A percentile compares a stretch with the other conserved stretches of the same genome.
These are phyloP conservation scores for Trematocara marginatum DNA, from an alignment of 2,113 vertebrate species.

Conservation along the genomic window DNA sequence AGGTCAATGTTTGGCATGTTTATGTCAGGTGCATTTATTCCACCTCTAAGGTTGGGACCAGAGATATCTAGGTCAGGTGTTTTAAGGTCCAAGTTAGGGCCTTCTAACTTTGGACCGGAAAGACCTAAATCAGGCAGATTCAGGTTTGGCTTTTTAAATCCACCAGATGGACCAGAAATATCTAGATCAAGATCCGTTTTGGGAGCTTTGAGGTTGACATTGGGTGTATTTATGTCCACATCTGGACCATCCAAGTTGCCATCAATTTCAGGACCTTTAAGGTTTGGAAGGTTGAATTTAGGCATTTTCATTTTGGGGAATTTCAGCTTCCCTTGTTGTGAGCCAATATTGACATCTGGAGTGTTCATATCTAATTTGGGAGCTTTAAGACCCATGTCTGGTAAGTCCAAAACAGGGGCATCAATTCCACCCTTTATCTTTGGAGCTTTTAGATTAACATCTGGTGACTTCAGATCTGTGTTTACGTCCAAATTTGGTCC, in stretches of 20 bases:
- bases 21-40: constrained; percentile 31
- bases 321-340: constrained; percentile 37
- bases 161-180: background rate
- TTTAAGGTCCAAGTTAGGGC: constrained; percentile 15
- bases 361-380: constrained; percentile 46
- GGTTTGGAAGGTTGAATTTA: constrained; percentile 7
- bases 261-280: background rate
- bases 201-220: too few relatives aligned
- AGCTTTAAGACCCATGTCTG: constrained; percentile 18
- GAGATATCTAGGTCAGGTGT: constrained; percentile 29
- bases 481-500: constrained; percentile 25
- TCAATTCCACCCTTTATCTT: constrained; percentile 52
- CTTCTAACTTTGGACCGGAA: constrained; percentile 25
- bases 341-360: constrained; percentile 33
- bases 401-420: constrained; percentile 32
- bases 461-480: constrained; percentile 14
- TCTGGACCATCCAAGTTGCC: too few relatives aligned
- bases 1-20: constrained; percentile 25
- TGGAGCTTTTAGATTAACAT: constrained; percentile 31
- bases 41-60: constrained; percentile 29
- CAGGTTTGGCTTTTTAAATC: background rate
- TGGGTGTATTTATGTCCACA: too few relatives aligned
- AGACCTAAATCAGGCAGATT: constrained; percentile 1
- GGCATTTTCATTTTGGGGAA: constrained; percentile 48
- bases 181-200: too few relatives aligned